A percentile compares a stretch with the other conserved stretches of the same genome.
phyloP scores from a whole-genome alignment of 2,113 vertebrate species.

The Crocuta crocuta region DNA sequence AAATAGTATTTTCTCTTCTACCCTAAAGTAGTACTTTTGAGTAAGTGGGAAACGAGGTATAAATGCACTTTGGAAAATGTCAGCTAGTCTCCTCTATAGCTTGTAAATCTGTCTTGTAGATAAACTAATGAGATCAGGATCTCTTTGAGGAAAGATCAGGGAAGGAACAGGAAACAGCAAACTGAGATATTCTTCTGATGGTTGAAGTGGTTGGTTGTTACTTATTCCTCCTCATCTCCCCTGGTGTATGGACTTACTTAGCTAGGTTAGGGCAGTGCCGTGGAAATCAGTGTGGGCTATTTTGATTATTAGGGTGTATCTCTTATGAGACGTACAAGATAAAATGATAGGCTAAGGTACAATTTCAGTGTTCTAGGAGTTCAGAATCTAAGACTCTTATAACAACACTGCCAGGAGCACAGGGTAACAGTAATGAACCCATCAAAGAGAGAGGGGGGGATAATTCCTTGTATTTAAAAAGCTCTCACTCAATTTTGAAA shows the following conservation, averaged over 20 bases:
- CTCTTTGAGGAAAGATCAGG: neutral
- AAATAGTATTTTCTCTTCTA: neutral
- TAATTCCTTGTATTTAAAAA: neutral
- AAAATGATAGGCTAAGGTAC: neutral
- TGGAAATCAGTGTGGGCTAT: neutral
- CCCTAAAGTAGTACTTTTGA: neutral
- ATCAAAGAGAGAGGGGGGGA: neutral
- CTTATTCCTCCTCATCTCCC: neutral
- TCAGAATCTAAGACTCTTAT: neutral
- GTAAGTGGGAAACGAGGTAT: neutral
- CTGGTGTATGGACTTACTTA: neutral
- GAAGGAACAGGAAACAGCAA: neutral
- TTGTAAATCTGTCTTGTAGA: neutral
- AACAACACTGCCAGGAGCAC: neutral
- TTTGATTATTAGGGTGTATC: neutral
- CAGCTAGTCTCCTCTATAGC: neutral
- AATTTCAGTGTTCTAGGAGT: constrained; percentile 11
- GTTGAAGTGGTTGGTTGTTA: neutral
- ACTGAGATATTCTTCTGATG: neutral
- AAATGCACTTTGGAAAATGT: neutral
- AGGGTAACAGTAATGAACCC: neutral
- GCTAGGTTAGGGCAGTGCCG: neutral
- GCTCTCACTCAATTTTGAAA: neutral
- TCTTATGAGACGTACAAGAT: neutral
- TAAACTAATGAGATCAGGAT: neutral